These are phyloP conservation scores for Spodoptera picta DNA, from an alignment of 2,888 invertebrate genomes.

Conservation along the genomic window DNA sequence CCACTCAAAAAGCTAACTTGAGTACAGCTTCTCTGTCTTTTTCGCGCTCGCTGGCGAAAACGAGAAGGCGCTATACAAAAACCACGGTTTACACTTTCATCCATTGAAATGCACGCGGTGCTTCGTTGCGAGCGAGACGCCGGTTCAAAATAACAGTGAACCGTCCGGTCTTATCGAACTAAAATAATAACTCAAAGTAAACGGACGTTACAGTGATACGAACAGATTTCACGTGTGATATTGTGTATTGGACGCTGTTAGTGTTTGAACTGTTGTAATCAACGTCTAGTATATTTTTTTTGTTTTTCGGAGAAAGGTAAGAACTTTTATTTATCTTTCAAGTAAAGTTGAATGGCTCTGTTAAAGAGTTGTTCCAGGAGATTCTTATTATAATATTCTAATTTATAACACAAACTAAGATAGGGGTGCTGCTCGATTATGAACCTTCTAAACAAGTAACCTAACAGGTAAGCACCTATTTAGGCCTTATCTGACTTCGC, in stretches of 20 bases:
- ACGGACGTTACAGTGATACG: slow-evolving; percentile 67
- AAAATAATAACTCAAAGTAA: slow-evolving; percentile 74
- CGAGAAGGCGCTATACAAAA: slow-evolving; percentile 86
- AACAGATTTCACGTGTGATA: slow-evolving; percentile 68
- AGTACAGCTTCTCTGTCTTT: slow-evolving; percentile 69
- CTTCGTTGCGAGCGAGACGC: slow-evolving; percentile 81
- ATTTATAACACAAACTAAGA: too few relatives aligned
- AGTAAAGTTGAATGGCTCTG: slow-evolving; percentile 10
- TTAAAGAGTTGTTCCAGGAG: slow-evolving; percentile 1
- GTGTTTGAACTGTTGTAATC: slow-evolving; percentile 48
- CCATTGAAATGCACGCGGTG: slow-evolving; percentile 87
- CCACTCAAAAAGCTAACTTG: slow-evolving; percentile 76
- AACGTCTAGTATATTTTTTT: slow-evolving; percentile 25
- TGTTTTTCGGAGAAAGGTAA: slow-evolving; percentile 50
- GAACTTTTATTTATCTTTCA: slow-evolving; percentile 32
- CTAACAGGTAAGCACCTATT: too few relatives aligned
- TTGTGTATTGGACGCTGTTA: slow-evolving; percentile 56
- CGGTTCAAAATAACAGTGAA: slow-evolving; percentile 79
- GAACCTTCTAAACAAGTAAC: too few relatives aligned
- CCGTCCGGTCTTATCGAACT: slow-evolving; percentile 75
- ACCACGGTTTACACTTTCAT: slow-evolving; percentile 87
- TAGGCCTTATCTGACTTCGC: neutral
- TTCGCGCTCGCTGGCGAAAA: slow-evolving; percentile 69
- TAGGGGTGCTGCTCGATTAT: too few relatives aligned
- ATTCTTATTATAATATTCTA: neutral